A percentile compares a stretch with the other conserved stretches of the same genome.
Evolutionary conservation across 2,888 invertebrate species (phyloP).

Genomic region (Sylvicola fuscatus): DNA sequence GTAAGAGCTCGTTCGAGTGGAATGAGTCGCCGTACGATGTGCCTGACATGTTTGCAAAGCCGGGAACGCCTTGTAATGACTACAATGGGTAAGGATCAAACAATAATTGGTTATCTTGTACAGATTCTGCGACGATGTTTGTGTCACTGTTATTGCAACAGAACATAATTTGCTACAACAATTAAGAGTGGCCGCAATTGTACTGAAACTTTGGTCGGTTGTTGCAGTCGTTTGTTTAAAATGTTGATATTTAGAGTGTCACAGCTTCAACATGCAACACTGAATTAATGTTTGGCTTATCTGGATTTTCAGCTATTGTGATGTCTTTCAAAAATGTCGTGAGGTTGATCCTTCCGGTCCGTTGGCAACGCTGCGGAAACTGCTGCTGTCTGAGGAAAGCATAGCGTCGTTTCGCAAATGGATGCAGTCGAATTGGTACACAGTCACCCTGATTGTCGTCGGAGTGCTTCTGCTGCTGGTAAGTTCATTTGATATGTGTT

Average conservation of each 20-base stretch:
- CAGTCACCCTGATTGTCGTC: conserved; percentile 53
- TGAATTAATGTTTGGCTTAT: neutral
- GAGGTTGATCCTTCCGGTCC: conserved; percentile 90
- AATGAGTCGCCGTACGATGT: conserved; percentile 76
- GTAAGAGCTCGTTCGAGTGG: conserved; percentile 80
- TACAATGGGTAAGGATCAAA: conserved; percentile 45
- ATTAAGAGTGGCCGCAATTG: no score
- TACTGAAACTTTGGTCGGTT: no score
- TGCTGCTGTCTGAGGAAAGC: conserved; percentile 74
- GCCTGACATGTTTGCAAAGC: conserved; percentile 82
- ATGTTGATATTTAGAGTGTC: conserved; percentile 2
- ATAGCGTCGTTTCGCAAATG: conserved; percentile 73
- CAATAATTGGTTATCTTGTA: neutral
- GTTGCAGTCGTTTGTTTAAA: no score
- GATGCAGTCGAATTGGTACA: conserved; percentile 83
- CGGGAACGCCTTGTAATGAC: conserved; percentile 86
- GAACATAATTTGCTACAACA: no score
- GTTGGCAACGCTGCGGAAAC: conserved; percentile 66
- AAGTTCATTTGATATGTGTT: conserved; percentile 25
- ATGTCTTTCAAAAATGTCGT: conserved; percentile 55
- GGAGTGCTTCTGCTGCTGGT: conserved; percentile 64
- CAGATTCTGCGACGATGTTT: no score
- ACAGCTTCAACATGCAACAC: neutral
- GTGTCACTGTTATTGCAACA: neutral
- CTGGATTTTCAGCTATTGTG: conserved; percentile 31